phyloP scores from a whole-genome alignment of 2,888 invertebrate species.

The Gymnocheta viridis region DNA sequence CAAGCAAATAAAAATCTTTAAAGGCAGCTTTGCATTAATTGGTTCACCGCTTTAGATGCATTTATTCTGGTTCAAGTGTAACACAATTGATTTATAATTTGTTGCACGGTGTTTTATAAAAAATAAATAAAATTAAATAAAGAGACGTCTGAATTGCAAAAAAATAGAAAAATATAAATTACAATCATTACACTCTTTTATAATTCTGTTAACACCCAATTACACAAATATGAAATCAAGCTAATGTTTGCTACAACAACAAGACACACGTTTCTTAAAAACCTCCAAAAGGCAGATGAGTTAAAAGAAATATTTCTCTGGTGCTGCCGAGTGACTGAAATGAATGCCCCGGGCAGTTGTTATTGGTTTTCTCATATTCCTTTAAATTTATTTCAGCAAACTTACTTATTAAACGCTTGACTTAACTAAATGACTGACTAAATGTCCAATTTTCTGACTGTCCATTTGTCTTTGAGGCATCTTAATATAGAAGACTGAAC shows the following conservation, averaged over 20 bases:
- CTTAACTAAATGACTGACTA: conserved; percentile 69
- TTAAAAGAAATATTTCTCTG: conserved; percentile 16
- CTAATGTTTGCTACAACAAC: conserved; percentile 30
- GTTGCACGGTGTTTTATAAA: too few relatives aligned
- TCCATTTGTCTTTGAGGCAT: conserved; percentile 68
- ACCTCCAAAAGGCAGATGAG: conserved; percentile 39
- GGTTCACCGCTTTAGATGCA: too few relatives aligned
- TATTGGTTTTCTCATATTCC: conserved; percentile 29
- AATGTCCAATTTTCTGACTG: conserved; percentile 69
- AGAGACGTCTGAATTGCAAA: too few relatives aligned
- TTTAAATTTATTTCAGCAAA: conserved; percentile 56
- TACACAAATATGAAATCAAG: conserved; percentile 52
- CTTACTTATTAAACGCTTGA: conserved; percentile 66
- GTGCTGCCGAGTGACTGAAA: conserved; percentile 16
- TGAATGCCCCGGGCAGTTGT: conserved; percentile 31
- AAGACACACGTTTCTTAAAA: conserved; percentile 2
- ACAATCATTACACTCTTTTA: conserved; percentile 31
- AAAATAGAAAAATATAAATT: too few relatives aligned
- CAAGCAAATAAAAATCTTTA: too few relatives aligned
- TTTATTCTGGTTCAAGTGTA: too few relatives aligned
- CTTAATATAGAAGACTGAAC: conserved; percentile 61
- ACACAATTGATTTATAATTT: too few relatives aligned
- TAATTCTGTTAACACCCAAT: conserved; percentile 21
- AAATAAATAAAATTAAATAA: too few relatives aligned
- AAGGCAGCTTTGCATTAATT: too few relatives aligned